Evolutionary conservation across 2,888 invertebrate species (phyloP).

Genomic region (Pantelozetes paolii): DNA sequence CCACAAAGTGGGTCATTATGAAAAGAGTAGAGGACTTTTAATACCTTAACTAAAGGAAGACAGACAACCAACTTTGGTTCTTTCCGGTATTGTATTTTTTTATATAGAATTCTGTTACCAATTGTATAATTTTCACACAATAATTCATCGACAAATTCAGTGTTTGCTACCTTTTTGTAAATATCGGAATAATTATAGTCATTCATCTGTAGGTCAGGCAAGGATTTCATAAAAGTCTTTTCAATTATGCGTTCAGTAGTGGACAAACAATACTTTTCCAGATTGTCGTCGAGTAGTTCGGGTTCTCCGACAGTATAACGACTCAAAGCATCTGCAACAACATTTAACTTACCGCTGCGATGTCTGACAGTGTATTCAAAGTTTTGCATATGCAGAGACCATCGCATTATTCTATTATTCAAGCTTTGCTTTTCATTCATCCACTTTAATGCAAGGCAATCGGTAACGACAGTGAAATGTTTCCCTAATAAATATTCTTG

Average conservation of each 20-base stretch:
- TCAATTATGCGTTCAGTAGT: no score
- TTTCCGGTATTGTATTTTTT: not conserved
- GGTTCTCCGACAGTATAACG: not conserved
- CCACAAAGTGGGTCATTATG: slow-evolving; percentile 45
- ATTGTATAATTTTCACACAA: not conserved
- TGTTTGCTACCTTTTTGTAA: no score
- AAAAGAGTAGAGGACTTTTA: slow-evolving; percentile 42
- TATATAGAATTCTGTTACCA: not conserved
- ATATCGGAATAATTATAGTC: no score
- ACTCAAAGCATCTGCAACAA: slow-evolving; percentile 24
- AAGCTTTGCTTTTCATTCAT: not conserved
- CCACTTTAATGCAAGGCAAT: slow-evolving; percentile 22
- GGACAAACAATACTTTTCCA: not conserved
- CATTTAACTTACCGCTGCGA: not conserved
- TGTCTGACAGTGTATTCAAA: not conserved
- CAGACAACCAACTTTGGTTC: not conserved
- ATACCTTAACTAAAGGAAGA: slow-evolving; percentile 42
- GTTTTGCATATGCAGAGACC: slow-evolving; percentile 9
- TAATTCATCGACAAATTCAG: no score
- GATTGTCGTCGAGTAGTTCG: not conserved
- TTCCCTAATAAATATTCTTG: not conserved
- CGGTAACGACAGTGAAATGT: slow-evolving; percentile 31
- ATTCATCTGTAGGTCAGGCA: no score
- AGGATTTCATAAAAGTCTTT: no score
- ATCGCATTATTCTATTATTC: not conserved